Percentiles rank a stretch among this genome's conserved stretches.
Evolutionary conservation across 2,113 vertebrate species (phyloP).

Genomic region (Clupea harengus): DNA sequence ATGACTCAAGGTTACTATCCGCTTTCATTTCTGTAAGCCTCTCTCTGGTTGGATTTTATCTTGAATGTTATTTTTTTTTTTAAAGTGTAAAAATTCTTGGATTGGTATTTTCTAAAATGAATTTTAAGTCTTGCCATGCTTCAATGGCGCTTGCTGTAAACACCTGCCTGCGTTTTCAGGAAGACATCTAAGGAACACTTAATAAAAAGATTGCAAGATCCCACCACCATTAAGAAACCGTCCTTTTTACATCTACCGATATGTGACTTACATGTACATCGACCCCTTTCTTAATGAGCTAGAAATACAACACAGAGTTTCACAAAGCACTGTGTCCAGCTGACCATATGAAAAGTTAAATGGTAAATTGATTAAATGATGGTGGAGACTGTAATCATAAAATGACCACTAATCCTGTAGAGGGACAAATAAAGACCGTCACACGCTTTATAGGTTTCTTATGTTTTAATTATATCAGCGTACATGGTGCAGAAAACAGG

Average conservation of each 20-base stretch:
- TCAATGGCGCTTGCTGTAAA: too few species aligned
- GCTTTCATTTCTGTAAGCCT: too few species aligned
- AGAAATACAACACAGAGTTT: too few species aligned
- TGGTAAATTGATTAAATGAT: too few species aligned
- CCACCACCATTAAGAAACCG: too few species aligned
- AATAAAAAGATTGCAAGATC: not conserved
- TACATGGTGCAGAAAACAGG: conserved; percentile 49
- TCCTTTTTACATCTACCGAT: too few species aligned
- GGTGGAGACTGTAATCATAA: not conserved
- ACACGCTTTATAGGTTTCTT: conserved; percentile 35
- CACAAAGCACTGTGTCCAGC: too few species aligned
- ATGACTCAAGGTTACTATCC: too few species aligned
- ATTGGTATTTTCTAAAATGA: not conserved
- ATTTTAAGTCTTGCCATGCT: not conserved
- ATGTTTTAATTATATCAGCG: conserved; percentile 45
- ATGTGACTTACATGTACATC: too few species aligned
- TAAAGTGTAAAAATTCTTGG: not conserved
- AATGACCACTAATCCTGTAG: not conserved
- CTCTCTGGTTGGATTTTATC: too few species aligned
- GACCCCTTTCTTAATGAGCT: too few species aligned
- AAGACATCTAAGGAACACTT: not conserved
- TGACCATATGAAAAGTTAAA: not conserved
- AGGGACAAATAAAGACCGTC: not conserved
- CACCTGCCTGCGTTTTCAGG: too few species aligned
- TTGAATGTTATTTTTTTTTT: not conserved